phyloP scores from a whole-genome alignment of 2,888 invertebrate genomes.

The Tinea semifulvella region DNA sequence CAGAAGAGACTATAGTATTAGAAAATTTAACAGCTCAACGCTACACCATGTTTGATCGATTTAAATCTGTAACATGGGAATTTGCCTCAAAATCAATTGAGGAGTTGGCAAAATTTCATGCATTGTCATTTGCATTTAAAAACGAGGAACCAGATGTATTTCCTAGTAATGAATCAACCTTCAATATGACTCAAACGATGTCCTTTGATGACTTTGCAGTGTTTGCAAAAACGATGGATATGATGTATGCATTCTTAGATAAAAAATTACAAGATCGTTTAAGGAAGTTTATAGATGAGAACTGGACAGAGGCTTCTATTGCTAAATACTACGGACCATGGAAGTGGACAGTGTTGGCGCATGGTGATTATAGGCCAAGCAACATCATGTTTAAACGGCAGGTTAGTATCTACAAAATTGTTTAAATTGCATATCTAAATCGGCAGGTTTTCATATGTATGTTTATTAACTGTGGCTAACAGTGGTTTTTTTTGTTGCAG shows the following conservation, averaged over 20 bases:
- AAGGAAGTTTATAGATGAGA: slow-evolving; percentile 2
- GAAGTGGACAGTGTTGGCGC: background rate
- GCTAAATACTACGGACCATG: slow-evolving; percentile 8
- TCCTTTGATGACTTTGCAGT: background rate
- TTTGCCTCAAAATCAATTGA: slow-evolving; percentile 20
- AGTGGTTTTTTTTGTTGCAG: slow-evolving; percentile 14
- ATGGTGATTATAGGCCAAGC: slow-evolving; percentile 13
- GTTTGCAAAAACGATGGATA: background rate
- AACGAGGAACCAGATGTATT: slow-evolving; percentile 17
- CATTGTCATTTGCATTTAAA: slow-evolving; percentile 24
- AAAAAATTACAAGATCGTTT: slow-evolving; percentile 1
- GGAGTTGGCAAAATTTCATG: slow-evolving; percentile 25
- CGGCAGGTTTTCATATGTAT: background rate
- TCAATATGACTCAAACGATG: background rate
- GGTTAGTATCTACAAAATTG: slow-evolving; percentile 4
- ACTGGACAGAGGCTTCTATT: background rate
- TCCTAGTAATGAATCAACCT: slow-evolving; percentile 1
- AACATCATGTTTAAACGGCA: slow-evolving; percentile 11
- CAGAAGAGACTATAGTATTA: slow-evolving; percentile 20
- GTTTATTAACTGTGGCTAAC: background rate
- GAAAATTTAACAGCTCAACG: slow-evolving; percentile 20
- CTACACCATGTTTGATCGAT: slow-evolving; percentile 19
- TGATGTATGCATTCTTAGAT: slow-evolving; percentile 15
- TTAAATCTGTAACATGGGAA: slow-evolving; percentile 19
- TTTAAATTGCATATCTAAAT: background rate